Percentiles rank a stretch among this genome's conserved stretches.
These are phyloP conservation scores for Conomelus anceps DNA, from an alignment of 2,888 invertebrate genomes.

Conservation along the genomic window DNA sequence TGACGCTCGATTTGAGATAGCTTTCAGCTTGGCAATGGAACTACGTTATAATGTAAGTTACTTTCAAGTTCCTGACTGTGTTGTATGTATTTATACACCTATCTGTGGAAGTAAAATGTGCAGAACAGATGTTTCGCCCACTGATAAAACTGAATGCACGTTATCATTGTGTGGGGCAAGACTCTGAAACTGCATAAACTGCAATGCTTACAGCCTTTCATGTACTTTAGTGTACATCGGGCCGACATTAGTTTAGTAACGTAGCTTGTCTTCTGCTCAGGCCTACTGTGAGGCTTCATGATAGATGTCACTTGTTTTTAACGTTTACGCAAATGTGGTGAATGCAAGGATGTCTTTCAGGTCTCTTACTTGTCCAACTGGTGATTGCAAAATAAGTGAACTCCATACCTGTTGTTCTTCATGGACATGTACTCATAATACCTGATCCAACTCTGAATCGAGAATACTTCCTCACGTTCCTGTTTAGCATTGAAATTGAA, in stretches of 20 bases:
- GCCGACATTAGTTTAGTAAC: not conserved
- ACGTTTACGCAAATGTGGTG: not conserved
- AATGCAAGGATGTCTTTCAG: not conserved
- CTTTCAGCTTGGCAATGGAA: too few species aligned
- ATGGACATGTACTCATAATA: not conserved
- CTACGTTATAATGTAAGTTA: not conserved
- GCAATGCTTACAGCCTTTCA: not conserved
- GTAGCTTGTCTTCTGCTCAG: not conserved
- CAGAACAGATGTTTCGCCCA: not conserved
- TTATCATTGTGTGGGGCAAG: not conserved
- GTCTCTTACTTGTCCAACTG: not conserved
- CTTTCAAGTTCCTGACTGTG: not conserved
- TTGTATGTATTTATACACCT: not conserved
- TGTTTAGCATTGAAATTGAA: too few species aligned
- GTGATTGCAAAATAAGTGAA: not conserved
- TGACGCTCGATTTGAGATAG: not conserved
- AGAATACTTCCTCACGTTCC: too few species aligned
- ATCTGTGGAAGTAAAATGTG: not conserved
- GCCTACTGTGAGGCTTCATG: not conserved
- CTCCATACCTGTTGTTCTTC: not conserved
- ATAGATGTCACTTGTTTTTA: not conserved
- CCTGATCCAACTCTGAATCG: not conserved
- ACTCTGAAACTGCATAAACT: not conserved
- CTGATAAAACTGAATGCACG: not conserved
- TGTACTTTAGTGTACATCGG: not conserved